Conservation (phyloP, 2,797 vertebrate genomes). For the Vultur gryphus region DNA sequence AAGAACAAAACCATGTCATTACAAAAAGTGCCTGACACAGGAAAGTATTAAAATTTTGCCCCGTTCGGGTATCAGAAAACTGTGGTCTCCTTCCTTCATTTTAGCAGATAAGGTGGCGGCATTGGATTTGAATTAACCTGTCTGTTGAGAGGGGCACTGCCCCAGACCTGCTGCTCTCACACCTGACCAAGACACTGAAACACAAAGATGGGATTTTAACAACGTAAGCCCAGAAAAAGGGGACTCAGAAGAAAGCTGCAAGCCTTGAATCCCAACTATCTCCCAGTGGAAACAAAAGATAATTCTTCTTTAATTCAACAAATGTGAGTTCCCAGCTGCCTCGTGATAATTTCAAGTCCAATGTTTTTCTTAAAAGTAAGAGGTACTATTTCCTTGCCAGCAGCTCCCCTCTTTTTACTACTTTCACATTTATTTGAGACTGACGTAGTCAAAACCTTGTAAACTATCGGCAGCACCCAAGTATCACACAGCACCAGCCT, state of each 20-base stretch:
- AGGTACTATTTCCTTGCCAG: neutral
- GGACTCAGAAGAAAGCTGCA: neutral
- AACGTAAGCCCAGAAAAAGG: neutral
- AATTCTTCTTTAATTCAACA: neutral
- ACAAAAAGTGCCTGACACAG: neutral
- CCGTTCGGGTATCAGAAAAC: neutral
- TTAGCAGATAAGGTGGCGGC: neutral
- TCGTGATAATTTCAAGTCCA: neutral
- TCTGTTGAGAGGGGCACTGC: neutral
- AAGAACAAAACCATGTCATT: neutral
- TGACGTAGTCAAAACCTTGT: neutral
- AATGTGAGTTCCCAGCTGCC: neutral
- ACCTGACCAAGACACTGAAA: conserved; percentile 3
- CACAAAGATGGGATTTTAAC: neutral
- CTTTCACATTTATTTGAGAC: neutral
- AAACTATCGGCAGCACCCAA: neutral
- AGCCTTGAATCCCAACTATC: neutral
- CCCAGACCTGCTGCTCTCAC: conserved; percentile 27
- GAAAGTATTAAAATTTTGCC: neutral
- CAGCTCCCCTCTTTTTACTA: neutral
- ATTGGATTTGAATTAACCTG: neutral
- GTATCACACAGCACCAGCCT: neutral
- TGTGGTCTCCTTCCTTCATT: neutral
- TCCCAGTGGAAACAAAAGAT: neutral
- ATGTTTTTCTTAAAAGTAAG: neutral